A percentile compares a stretch with the other conserved stretches of the same genome.
Conservation (phyloP, 2,888 invertebrate species). For the Rotaria magnacalcarata region DNA sequence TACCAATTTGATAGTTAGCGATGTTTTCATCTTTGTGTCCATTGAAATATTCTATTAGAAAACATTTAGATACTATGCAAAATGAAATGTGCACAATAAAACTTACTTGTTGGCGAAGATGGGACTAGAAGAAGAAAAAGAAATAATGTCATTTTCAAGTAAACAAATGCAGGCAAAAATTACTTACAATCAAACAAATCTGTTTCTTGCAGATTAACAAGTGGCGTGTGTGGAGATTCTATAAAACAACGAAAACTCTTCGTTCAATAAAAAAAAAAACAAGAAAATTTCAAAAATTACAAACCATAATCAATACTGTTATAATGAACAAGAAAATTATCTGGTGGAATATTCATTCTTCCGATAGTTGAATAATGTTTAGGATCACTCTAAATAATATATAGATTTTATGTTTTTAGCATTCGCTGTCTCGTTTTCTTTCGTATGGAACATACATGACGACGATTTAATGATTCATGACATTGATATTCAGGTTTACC, state of each 20-base stretch:
- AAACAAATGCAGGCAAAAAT: not conserved
- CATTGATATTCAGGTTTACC: not conserved
- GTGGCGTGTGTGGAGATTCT: not conserved
- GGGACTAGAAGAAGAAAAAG: not conserved
- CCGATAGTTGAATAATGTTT: not conserved
- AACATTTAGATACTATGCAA: no score
- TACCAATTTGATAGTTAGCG: not conserved
- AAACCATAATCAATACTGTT: not conserved
- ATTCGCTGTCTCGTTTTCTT: not conserved
- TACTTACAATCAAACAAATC: not conserved
- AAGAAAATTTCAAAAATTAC: not conserved
- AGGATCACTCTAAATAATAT: not conserved
- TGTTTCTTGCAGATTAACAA: not conserved
- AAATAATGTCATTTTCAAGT: not conserved
- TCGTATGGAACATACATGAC: not conserved
- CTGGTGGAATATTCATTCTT: slow-evolving; percentile 4
- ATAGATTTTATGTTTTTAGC: not conserved
- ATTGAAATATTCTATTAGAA: not conserved
- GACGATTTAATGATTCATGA: slow-evolving; percentile 20
- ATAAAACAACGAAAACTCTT: not conserved
- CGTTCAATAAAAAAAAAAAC: not conserved
- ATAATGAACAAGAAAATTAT: slow-evolving; percentile 2
- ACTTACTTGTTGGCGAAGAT: not conserved
- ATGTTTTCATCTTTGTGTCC: not conserved
- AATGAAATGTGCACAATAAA: no score